Percentiles rank a stretch among this genome's conserved stretches.
phyloP scores from a whole-genome alignment of 64 coral and sea anemone species.

The Anthopleura sola region DNA sequence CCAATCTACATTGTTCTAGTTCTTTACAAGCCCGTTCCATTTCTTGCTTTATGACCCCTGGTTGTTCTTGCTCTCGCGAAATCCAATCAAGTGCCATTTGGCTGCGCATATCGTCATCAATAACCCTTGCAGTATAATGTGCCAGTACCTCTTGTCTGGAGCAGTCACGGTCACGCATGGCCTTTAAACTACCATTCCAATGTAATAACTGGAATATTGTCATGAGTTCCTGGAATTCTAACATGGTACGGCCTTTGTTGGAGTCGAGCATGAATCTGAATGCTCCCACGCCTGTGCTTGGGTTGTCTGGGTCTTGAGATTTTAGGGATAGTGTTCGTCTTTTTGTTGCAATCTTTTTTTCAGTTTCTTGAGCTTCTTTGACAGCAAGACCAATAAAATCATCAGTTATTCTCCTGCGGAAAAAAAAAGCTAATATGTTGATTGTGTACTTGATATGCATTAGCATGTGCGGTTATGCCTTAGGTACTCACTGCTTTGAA shows the following conservation, averaged over 20 bases:
- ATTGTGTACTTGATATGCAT: too few species aligned
- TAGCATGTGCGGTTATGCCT: too few species aligned
- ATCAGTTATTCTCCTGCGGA: slow-evolving; percentile 89
- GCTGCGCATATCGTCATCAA: slow-evolving; percentile 95
- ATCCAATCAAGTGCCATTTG: slow-evolving; percentile 97
- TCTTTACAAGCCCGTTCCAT: slow-evolving; percentile 69
- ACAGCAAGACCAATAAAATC: slow-evolving; percentile 91
- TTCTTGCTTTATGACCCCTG: slow-evolving; percentile 72
- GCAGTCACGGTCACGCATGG: slow-evolving; percentile 90
- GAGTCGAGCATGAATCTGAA: slow-evolving; percentile 92
- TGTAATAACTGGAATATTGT: slow-evolving; percentile 92
- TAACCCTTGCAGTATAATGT: slow-evolving; percentile 71
- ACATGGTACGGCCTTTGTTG: slow-evolving; percentile 85
- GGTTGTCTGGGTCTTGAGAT: slow-evolving; percentile 51
- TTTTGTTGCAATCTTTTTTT: slow-evolving; percentile 43
- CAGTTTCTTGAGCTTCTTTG: slow-evolving; percentile 78
- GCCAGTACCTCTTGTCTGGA: slow-evolving; percentile 84
- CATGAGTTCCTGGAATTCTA: slow-evolving; percentile 95
- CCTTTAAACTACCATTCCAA: slow-evolving; percentile 94
- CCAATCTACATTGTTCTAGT: slow-evolving; percentile 73
- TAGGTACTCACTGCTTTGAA: too few species aligned
- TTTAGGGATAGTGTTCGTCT: slow-evolving; percentile 62
- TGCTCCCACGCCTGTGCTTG: slow-evolving; percentile 75
- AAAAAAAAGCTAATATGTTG: not conserved
- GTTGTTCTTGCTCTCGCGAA: slow-evolving; percentile 85